Evolutionary conservation across 2,888 invertebrate genomes (phyloP).

Genomic region (Lasioglossum oenotherae): DNA sequence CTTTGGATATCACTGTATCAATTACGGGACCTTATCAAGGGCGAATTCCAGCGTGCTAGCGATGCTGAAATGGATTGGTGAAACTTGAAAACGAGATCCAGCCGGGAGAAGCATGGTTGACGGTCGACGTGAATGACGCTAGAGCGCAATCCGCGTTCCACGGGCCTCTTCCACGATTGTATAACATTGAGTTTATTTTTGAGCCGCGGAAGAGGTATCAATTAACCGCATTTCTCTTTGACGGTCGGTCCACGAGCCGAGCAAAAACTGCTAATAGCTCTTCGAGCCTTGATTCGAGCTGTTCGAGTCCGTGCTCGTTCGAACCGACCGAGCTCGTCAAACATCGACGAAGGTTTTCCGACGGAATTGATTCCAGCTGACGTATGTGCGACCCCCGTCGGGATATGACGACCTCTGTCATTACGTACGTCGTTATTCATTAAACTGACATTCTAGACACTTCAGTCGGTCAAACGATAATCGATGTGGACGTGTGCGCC

Average conservation of each 20-base stretch:
- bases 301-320: constrained; percentile 44
- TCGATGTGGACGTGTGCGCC: constrained; percentile 65
- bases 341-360: constrained; percentile 57
- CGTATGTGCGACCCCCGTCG: constrained; percentile 52
- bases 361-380: constrained; percentile 61
- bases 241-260: constrained; percentile 29
- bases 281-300: constrained; percentile 43
- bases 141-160: not conserved
- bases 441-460: constrained; percentile 69
- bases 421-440: constrained; percentile 76
- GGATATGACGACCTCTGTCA: constrained; percentile 75
- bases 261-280: constrained; percentile 50
- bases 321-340: constrained; percentile 59
- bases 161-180: constrained; percentile 13
- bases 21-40: not conserved
- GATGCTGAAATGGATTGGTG: not conserved
- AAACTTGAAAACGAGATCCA: not conserved
- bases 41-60: not conserved
- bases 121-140: constrained; percentile 8
- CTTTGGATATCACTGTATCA: not conserved
- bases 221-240: constrained; percentile 59
- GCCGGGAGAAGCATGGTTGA: not conserved
- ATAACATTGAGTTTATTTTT: constrained; percentile 37
- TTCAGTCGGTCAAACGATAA: constrained; percentile 73
- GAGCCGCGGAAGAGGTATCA: constrained; percentile 34